Conservation (phyloP, 1,140 invertebrate species). For the Thrips palmi region DNA sequence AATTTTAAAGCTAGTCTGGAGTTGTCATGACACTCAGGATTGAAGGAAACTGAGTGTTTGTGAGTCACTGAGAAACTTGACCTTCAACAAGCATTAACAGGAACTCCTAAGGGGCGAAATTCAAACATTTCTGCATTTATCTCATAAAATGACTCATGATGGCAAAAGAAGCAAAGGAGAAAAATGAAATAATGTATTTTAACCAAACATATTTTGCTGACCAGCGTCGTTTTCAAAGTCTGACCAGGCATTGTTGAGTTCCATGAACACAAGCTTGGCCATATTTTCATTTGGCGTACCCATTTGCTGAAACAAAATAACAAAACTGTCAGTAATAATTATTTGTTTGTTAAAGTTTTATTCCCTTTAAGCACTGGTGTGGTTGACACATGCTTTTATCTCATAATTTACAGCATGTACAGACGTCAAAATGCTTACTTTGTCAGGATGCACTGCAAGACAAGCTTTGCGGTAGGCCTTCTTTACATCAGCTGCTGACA, state of each 20-base stretch:
- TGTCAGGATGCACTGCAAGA: slow-evolving; percentile 94
- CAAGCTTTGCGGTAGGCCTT: slow-evolving; percentile 91
- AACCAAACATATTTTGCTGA: slow-evolving; percentile 75
- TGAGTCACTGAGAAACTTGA: too few species aligned
- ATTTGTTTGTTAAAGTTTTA: background rate
- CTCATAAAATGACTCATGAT: too few species aligned
- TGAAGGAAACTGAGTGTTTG: too few species aligned
- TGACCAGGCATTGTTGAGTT: slow-evolving; percentile 95
- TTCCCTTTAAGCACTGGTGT: background rate
- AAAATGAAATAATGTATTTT: too few species aligned
- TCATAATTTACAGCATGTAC: background rate
- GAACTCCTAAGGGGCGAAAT: too few species aligned
- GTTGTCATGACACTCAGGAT: too few species aligned
- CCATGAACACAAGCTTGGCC: slow-evolving; percentile 96
- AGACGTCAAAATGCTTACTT: slow-evolving; percentile 37
- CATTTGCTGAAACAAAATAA: slow-evolving; percentile 50
- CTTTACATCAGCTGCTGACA: slow-evolving; percentile 81
- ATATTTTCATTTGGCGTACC: slow-evolving; percentile 77
- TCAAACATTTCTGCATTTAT: too few species aligned
- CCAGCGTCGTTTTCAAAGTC: slow-evolving; percentile 86
- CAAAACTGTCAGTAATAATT: slow-evolving; percentile 1
- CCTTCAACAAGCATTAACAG: too few species aligned
- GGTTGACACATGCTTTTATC: background rate
- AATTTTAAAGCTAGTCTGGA: too few species aligned
- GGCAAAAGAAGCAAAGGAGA: too few species aligned